Evolutionary conservation across 2,113 vertebrate genomes (phyloP), one percentile per base, ranked within the genome.

Genomic region (Thalassoma bifasciatum): DNA sequence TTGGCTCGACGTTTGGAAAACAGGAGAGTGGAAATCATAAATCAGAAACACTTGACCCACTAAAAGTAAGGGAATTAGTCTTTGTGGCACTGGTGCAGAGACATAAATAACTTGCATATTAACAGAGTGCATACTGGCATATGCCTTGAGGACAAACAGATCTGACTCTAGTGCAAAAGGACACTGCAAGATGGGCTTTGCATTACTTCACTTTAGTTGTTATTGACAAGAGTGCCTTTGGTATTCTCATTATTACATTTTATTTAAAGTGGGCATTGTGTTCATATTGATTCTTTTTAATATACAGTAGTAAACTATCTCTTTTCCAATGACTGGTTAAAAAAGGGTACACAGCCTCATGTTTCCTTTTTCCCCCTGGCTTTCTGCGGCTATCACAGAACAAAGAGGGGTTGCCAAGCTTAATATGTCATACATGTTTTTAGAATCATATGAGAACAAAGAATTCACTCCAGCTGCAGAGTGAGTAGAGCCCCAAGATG

Each of bases 1-100:
- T 49, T 80, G 81, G 84, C 66, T 67, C 44, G 56, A 72, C 76
- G 72, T 81, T 66, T 83, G 77, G 81, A 84, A 82, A 89, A 37
- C 57, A 78, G 53, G 62, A 64, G 77, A 81, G 75, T 75, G 75
- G 83, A 85, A 89, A 87, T 84, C 44, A 80, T 79, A 86, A 81
- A 88, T 90, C 81, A 84, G 56, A 84, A 77, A 86, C 81, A 75
- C 69, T 64, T 87, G 87, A 87, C 72, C 72, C 49, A 76, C 77
- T 86, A 75, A 81, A 90, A 84, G 40, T 70, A 72, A 4, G 42
- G 21, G 56, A 90, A 77, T 84, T 44, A 59, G 73, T 86, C 56
- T 89, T 81, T 36, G 38, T 85, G 83, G 83, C 81, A 82, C 42
- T 69, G 54, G 40, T 72, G 73, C 67, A 81, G 68, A 79, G 59